These are phyloP conservation scores for Odocoileus virginianus DNA, from an alignment of 2,113 vertebrate genomes.

Conservation along the genomic window DNA sequence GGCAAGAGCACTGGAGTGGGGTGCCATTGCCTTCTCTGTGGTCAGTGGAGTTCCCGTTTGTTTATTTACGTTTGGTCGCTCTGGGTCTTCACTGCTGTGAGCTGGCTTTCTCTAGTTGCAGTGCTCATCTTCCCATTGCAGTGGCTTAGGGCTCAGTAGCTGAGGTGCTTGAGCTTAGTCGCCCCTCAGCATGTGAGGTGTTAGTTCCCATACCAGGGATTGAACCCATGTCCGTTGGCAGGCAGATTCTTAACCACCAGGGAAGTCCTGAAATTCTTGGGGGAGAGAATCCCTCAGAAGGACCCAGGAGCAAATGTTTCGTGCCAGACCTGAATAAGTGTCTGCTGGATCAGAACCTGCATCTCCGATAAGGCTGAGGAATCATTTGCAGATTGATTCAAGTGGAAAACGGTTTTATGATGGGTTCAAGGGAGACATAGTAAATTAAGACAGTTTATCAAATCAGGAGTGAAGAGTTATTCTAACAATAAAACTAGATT, in stretches of 20 bases:
- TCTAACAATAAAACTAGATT: neutral
- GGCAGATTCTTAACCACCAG: neutral
- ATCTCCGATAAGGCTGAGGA: neutral
- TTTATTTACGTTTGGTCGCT: fast-evolving
- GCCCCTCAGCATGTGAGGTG: neutral
- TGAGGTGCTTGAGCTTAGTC: neutral
- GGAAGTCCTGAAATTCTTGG: neutral
- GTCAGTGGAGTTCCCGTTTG: neutral
- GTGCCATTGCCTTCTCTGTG: neutral
- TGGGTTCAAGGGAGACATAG: neutral
- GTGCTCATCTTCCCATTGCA: fast-evolving
- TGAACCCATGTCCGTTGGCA: fast-evolving
- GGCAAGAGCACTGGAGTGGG: no score
- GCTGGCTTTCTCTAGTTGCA: neutral
- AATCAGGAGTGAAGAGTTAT: neutral
- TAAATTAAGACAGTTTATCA: neutral
- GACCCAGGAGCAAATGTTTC: neutral
- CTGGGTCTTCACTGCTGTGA: neutral
- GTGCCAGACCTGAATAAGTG: neutral
- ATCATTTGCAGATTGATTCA: neutral
- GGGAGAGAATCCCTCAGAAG: constrained; percentile 3
- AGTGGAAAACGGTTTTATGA: neutral
- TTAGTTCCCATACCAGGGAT: neutral
- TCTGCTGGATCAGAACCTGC: no score
- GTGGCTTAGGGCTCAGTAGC: neutral